A percentile compares a stretch with the other conserved stretches of the same genome.
Conservation (phyloP, 37 sponge, comb jelly and placozoan species). For the Haliclona indistincta region DNA sequence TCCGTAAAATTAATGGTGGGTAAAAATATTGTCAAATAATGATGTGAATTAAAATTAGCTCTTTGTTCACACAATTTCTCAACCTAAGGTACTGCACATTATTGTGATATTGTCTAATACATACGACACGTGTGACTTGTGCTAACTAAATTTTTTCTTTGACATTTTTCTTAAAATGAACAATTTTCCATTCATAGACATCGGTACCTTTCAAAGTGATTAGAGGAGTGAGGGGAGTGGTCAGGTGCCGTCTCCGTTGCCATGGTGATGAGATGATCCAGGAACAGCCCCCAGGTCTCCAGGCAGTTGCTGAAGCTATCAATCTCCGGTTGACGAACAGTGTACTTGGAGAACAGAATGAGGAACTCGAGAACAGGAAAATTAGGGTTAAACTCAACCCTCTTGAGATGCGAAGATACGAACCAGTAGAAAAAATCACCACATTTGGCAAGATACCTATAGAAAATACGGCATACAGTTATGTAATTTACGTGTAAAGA, state of each 20-base stretch:
- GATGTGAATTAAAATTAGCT: too few relatives aligned
- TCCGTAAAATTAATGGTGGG: too few relatives aligned
- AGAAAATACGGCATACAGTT: not conserved
- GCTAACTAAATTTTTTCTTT: too few relatives aligned
- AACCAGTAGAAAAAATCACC: constrained; percentile 79
- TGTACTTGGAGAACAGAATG: constrained; percentile 69
- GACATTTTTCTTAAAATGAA: too few relatives aligned
- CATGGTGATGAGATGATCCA: constrained; percentile 70
- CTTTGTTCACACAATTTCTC: too few relatives aligned
- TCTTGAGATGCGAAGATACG: constrained; percentile 75
- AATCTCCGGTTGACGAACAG: constrained; percentile 77
- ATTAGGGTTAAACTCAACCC: constrained; percentile 74
- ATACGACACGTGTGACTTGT: too few relatives aligned
- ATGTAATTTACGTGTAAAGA: not conserved
- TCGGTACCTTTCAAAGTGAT: constrained; percentile 58
- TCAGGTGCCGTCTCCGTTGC: constrained; percentile 8
- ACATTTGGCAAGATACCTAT: constrained; percentile 77
- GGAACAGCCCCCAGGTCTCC: constrained; percentile 72
- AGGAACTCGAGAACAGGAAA: constrained; percentile 84
- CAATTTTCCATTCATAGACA: too few relatives aligned
- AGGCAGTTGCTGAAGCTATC: constrained; percentile 77
- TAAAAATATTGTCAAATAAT: too few relatives aligned
- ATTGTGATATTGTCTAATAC: too few relatives aligned
- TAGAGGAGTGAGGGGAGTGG: not conserved
- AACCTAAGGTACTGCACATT: too few relatives aligned